phyloP scores from a whole-genome alignment of 1,140 invertebrate species.

The Belonocnema kinseyi region DNA sequence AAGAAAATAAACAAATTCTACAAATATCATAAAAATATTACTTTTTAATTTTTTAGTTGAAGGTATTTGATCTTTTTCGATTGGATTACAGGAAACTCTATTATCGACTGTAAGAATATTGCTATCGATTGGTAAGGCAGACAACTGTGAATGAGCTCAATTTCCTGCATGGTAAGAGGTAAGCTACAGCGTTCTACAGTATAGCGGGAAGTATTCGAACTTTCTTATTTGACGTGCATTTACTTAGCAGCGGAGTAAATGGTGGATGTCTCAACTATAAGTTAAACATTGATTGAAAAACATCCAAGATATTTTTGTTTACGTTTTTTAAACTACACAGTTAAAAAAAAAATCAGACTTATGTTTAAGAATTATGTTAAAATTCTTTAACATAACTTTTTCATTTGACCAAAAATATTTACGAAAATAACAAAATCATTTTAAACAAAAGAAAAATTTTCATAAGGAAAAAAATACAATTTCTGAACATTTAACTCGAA shows the following conservation, averaged over 20 bases:
- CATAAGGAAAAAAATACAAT: too few relatives aligned
- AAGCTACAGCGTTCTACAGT: not conserved
- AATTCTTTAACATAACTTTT: too few relatives aligned
- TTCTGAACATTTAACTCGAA: too few relatives aligned
- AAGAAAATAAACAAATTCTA: too few relatives aligned
- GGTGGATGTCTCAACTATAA: slow-evolving; percentile 1
- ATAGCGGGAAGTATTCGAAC: slow-evolving; percentile 21
- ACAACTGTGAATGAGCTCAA: not conserved
- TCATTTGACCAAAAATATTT: too few relatives aligned
- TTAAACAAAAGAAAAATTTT: too few relatives aligned
- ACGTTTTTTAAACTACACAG: too few relatives aligned
- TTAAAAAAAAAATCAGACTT: too few relatives aligned
- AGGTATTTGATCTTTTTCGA: not conserved
- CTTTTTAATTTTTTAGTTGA: not conserved
- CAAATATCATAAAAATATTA: too few relatives aligned
- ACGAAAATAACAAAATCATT: too few relatives aligned
- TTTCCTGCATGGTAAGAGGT: not conserved
- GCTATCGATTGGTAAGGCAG: slow-evolving; percentile 20
- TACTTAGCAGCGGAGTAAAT: slow-evolving; percentile 9
- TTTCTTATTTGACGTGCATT: not conserved
- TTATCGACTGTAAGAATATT: slow-evolving; percentile 1
- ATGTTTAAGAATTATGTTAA: too few relatives aligned
- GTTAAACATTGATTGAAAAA: not conserved
- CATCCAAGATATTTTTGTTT: too few relatives aligned
- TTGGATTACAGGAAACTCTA: not conserved